A percentile compares a stretch with the other conserved stretches of the same genome.
These are phyloP conservation scores for Lota lota DNA, from an alignment of 2,113 vertebrate genomes.

Conservation along the genomic window DNA sequence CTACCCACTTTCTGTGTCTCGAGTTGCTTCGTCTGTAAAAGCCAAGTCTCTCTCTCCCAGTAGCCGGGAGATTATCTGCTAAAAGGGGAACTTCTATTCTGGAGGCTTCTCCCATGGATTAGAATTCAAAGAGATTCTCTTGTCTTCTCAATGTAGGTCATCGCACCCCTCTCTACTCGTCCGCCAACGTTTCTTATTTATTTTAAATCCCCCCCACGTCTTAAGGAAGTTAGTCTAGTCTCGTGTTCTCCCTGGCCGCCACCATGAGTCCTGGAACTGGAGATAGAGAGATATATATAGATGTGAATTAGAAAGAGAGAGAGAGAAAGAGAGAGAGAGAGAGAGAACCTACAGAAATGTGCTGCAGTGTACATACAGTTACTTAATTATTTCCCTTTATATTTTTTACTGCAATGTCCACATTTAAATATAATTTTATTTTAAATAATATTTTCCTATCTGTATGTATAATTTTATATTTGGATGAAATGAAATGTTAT, in stretches of 20 bases:
- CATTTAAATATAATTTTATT: too few species aligned
- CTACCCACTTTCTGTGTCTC: not conserved
- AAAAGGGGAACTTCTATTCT: constrained; percentile 24
- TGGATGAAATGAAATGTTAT: too few species aligned
- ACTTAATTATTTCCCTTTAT: too few species aligned
- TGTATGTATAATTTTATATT: too few species aligned
- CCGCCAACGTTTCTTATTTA: not conserved
- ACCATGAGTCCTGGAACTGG: constrained; percentile 27
- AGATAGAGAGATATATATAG: not conserved
- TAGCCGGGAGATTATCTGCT: constrained; percentile 29
- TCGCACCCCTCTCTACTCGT: constrained; percentile 13
- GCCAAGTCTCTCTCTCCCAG: constrained; percentile 2
- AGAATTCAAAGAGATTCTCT: constrained; percentile 17
- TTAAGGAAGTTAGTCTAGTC: constrained; percentile 18
- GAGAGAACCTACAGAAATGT: not conserved
- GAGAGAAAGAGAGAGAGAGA: constrained; percentile 2
- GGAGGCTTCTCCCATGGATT: constrained; percentile 28
- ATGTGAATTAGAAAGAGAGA: not conserved
- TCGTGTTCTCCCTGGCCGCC: not conserved
- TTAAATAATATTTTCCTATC: too few species aligned
- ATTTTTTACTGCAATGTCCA: too few species aligned
- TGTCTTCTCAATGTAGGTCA: constrained; percentile 36
- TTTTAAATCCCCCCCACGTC: constrained; percentile 26
- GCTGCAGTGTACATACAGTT: too few species aligned
- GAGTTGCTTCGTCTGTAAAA: not conserved